These are phyloP conservation scores for Actinopyga echinites DNA, from an alignment of 53 echinoderm and acorn worm genomes.

Conservation along the genomic window DNA sequence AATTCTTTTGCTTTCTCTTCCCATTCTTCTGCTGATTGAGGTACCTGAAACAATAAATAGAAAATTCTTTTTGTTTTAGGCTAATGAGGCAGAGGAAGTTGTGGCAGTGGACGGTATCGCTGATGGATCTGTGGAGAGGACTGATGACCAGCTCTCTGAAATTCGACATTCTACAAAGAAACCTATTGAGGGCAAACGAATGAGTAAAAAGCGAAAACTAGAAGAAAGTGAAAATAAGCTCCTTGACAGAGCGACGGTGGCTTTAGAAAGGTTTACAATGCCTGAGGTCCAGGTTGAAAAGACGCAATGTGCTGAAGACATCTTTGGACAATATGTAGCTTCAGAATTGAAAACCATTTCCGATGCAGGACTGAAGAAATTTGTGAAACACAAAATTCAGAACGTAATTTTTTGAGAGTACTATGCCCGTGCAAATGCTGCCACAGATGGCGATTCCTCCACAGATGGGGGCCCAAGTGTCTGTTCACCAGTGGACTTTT, in stretches of 20 bases:
- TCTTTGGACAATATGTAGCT: conserved; percentile 1
- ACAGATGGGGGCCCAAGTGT: too few relatives aligned
- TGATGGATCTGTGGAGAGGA: not conserved
- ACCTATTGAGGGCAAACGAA: not conserved
- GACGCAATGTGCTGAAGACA: not conserved
- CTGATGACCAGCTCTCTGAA: not conserved
- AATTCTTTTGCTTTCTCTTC: not conserved
- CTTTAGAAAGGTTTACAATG: too few relatives aligned
- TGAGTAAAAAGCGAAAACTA: not conserved
- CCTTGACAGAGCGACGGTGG: too few relatives aligned
- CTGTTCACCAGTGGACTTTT: too few relatives aligned
- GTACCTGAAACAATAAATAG: conserved; percentile 5
- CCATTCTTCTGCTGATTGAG: not conserved
- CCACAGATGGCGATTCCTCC: too few relatives aligned
- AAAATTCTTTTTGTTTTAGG: not conserved
- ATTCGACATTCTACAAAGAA: not conserved
- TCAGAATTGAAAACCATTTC: not conserved
- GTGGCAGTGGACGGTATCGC: not conserved
- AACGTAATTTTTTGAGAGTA: too few relatives aligned
- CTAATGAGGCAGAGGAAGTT: not conserved
- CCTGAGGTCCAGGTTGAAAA: too few relatives aligned
- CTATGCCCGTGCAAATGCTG: not conserved
- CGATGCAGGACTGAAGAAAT: not conserved
- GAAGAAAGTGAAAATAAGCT: not conserved
- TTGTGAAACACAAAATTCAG: not conserved